Base-by-base conservation (phyloP, 2,113 vertebrate species). In the Malaclemys terrapin region DNA sequence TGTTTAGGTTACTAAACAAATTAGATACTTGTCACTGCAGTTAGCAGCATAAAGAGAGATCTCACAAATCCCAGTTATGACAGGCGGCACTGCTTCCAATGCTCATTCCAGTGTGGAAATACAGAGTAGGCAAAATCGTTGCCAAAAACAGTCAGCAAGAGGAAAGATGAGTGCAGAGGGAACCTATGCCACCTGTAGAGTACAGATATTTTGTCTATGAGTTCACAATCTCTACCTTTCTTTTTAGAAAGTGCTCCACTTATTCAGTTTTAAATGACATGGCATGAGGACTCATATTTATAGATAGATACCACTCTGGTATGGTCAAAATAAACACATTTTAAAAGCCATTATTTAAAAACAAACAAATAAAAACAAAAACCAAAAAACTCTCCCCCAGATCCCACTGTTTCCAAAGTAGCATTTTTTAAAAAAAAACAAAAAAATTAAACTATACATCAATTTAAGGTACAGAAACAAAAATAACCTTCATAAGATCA, bases 311-410 rank as follows among this genome's bases (percentile, higher is more conserved):
- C 96, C 98, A 98, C 98, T 97, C 52, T 97, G 98, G 97, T 97
- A 97, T 98, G 98, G 98, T 97, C 98, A 98, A 97, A 98, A 98
- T 98, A 98, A 98, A 98, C 97, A 94, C 98, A 97, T 98, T 98
- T 98, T 98, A 98, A 98, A 98, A 98, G 96, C 89, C 94, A 98
- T 96, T 98, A 97, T 96, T 98, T 98, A 98, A 97, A 98, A 96
- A 98, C 45, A 65, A 69, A n/a, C 11, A 29, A 31, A 65, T 12
- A 35, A n/a, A n/a, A 45, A 5, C 5, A 65, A 31, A 65, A 35
- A 13, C 62, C 35, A 35, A 38, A 20, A 14, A 50, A 50, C 50
- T 7, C 19, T 19, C 20, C 53, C 20, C 20, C 53, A 54, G 20
- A 54, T 54, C 53, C 53, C 17, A 94, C 4, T 89, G 93, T 97